phyloP scores from a whole-genome alignment of 2,797 vertebrate genomes.

The Enteromius paludinosus region DNA sequence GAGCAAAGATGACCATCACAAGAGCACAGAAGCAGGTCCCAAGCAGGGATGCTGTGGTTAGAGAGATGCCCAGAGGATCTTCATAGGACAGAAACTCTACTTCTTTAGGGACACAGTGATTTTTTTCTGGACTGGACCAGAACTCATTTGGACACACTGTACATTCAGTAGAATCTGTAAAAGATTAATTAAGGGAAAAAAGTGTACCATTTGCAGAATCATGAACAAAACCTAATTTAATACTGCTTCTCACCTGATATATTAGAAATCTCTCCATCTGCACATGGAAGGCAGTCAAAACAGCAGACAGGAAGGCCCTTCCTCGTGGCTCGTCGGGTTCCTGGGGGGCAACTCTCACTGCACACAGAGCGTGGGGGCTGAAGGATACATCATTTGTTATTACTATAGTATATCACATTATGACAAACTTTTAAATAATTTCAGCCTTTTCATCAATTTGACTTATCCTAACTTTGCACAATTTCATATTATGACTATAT shows the following conservation, averaged over 20 bases:
- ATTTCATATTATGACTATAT: not conserved
- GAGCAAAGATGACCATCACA: not conserved
- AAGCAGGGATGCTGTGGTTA: not conserved
- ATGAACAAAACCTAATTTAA: not conserved
- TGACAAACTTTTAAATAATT: not conserved
- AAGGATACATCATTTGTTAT: not conserved
- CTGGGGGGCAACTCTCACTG: constrained; percentile 58
- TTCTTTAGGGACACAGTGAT: not conserved
- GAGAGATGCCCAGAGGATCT: not conserved
- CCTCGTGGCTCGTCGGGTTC: constrained; percentile 54
- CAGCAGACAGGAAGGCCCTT: constrained; percentile 65
- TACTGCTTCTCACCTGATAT: constrained; percentile 57
- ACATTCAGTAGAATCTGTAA: constrained; percentile 31
- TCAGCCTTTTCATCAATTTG: not conserved
- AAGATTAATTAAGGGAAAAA: not conserved
- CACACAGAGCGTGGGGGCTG: constrained; percentile 54
- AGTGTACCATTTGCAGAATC: not conserved
- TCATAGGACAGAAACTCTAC: not conserved
- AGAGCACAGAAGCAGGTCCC: not conserved
- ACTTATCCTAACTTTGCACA: not conserved
- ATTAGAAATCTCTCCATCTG: constrained; percentile 67
- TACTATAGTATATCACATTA: not conserved
- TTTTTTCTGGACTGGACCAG: constrained; percentile 42
- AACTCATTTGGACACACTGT: constrained; percentile 46
- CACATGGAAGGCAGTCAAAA: constrained; percentile 66